Percentiles rank a stretch among this genome's conserved stretches.
phyloP scores from a whole-genome alignment of 2,797 vertebrate species.

The Anolis apletophallus region DNA sequence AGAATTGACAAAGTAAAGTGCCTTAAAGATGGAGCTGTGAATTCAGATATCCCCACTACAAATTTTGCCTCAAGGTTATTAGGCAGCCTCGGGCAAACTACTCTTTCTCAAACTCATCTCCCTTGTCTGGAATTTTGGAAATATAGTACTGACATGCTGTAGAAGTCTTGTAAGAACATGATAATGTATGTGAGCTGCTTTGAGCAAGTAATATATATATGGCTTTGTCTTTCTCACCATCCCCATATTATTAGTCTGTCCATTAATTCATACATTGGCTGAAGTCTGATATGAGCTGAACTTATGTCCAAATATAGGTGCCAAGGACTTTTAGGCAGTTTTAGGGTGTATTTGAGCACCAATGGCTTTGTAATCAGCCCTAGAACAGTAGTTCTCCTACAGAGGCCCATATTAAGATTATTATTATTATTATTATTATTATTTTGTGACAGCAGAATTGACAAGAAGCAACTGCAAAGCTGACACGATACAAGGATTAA shows the following conservation, averaged over 20 bases:
- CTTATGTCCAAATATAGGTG: neutral
- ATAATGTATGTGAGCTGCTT: neutral
- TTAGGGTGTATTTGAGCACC: neutral
- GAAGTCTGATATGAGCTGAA: too few species aligned
- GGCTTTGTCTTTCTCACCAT: too few species aligned
- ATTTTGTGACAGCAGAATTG: too few species aligned
- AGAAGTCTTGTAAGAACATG: neutral
- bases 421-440: too few species aligned
- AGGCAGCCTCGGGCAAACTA: neutral
- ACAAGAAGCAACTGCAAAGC: too few species aligned
- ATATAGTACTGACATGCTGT: neutral
- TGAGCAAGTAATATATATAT: neutral
- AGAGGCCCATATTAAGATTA: neutral
- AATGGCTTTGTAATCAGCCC: neutral
- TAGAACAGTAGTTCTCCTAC: neutral
- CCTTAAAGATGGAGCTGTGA: neutral
- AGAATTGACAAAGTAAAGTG: too few species aligned
- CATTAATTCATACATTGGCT: neutral
- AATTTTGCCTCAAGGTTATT: neutral
- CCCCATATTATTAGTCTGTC: neutral
- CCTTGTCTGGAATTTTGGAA: neutral
- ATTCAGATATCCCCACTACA: neutral
- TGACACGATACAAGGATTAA: too few species aligned
- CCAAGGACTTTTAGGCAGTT: neutral
- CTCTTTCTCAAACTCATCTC: neutral